Conservation (phyloP, 2,797 vertebrate species). For the Sebastes hopkinsi region DNA sequence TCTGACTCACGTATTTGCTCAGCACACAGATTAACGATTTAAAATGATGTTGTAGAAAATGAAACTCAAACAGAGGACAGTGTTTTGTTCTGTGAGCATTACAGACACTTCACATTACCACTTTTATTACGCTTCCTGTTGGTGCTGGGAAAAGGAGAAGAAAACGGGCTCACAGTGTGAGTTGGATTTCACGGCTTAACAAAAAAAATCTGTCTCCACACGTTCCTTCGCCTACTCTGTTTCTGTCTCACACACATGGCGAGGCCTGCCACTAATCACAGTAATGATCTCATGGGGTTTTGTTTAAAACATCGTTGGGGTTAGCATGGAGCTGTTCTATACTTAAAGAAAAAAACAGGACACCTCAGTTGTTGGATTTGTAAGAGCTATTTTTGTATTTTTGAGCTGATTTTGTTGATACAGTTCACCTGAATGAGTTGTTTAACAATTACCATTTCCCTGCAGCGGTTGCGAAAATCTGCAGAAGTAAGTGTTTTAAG, state of each 20-base stretch:
- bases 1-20: neutral
- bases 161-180: neutral
- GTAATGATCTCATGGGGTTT: constrained; percentile 10
- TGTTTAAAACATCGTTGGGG: neutral
- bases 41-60: neutral
- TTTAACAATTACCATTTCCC: neutral
- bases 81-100: neutral
- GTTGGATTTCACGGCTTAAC: neutral
- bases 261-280: neutral
- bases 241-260: constrained; percentile 5
- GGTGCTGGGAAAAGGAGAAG: neutral
- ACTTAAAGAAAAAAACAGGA: neutral
- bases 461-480: neutral
- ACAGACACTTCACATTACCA: constrained; percentile 24
- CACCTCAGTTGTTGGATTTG: neutral
- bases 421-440: neutral
- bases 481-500: neutral
- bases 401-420: neutral
- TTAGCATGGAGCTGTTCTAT: neutral
- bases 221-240: neutral
- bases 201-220: neutral
- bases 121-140: constrained; percentile 53
- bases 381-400: neutral
- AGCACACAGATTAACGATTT: neutral
- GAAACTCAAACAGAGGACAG: neutral